phyloP scores from a whole-genome alignment of 2,888 invertebrate genomes.

The Tipula lateralis region DNA sequence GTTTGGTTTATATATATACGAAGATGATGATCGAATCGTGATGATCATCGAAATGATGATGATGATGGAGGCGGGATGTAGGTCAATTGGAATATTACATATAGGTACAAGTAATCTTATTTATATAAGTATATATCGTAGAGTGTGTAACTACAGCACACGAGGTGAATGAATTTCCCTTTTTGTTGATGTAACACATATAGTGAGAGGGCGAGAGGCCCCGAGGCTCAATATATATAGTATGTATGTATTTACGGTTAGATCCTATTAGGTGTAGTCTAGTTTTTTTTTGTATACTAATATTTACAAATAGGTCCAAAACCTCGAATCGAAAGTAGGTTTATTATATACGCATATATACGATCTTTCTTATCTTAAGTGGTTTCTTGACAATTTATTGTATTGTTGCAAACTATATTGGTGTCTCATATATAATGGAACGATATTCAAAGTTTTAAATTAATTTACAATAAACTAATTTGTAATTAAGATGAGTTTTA shows the following conservation, averaged over 20 bases:
- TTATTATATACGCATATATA: neutral
- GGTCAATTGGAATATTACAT: neutral
- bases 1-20: neutral
- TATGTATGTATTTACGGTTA: neutral
- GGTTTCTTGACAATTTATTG: neutral
- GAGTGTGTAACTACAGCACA: neutral
- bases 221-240: neutral
- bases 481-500: too few species aligned
- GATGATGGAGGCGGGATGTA: conserved; percentile 3
- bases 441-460: too few species aligned
- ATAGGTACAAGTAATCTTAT: neutral
- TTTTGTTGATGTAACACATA: neutral
- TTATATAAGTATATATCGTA: neutral
- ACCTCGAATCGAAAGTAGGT: neutral
- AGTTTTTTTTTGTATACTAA: neutral
- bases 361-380: neutral
- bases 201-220: neutral
- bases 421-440: neutral
- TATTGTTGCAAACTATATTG: neutral
- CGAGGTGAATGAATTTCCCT: conserved; percentile 15
- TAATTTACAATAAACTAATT: too few species aligned
- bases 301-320: neutral
- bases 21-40: neutral
- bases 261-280: neutral
- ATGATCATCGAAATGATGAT: neutral